These are phyloP conservation scores for Biston betularia DNA, from an alignment of 2,888 invertebrate genomes.

Conservation along the genomic window DNA sequence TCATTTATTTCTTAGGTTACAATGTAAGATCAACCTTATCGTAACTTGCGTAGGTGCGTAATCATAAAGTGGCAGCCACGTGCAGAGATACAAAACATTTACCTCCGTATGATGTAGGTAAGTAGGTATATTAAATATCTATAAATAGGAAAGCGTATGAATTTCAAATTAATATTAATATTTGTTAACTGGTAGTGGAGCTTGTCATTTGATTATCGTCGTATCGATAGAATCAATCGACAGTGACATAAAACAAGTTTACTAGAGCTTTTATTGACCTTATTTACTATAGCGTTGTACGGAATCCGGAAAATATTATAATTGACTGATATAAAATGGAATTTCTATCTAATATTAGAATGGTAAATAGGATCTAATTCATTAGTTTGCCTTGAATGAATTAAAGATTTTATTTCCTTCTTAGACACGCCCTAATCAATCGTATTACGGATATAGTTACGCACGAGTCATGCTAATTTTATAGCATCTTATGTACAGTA, in stretches of 20 bases:
- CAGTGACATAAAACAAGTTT: background rate
- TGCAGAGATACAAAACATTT: background rate
- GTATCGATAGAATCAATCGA: background rate
- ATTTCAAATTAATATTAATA: background rate
- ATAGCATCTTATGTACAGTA: constrained; percentile 22
- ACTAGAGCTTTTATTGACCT: background rate
- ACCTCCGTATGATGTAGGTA: no score
- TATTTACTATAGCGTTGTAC: background rate
- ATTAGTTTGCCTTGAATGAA: constrained; percentile 15
- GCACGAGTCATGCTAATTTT: constrained; percentile 45
- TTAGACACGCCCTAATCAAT: constrained; percentile 19
- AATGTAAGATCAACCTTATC: background rate
- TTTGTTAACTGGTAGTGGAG: no score
- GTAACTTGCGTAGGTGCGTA: background rate
- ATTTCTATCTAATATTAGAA: background rate
- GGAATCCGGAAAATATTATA: constrained; percentile 3
- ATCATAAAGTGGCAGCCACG: background rate
- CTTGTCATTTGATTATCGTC: background rate
- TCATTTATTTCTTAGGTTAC: background rate
- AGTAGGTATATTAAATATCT: background rate
- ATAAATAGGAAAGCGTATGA: background rate
- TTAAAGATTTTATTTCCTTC: constrained; percentile 3
- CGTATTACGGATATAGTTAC: constrained; percentile 29
- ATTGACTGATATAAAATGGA: background rate
- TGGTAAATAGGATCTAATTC: background rate